Percentiles rank a stretch among this genome's conserved stretches.
These are phyloP conservation scores for Lasioglossum baleicum DNA, from an alignment of 1,140 invertebrate species.

Conservation along the genomic window DNA sequence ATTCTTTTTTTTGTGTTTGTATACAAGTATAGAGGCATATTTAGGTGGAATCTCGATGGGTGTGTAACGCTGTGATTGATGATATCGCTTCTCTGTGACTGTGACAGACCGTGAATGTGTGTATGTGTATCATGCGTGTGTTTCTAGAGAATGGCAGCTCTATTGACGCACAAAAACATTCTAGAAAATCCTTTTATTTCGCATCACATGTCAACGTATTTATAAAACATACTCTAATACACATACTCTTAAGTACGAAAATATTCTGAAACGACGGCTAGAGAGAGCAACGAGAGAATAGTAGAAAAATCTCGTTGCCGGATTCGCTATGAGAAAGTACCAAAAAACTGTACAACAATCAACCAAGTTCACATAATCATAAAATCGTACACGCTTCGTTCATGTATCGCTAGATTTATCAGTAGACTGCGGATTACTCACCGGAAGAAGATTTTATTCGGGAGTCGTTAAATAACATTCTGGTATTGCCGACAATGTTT, in stretches of 20 bases:
- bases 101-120: neutral
- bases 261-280: neutral
- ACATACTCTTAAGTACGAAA: neutral
- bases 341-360: neutral
- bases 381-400: neutral
- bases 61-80: neutral
- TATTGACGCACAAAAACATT: neutral
- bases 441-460: conserved; percentile 30
- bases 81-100: neutral
- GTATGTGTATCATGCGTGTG: no score
- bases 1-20: neutral
- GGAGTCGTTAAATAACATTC: conserved; percentile 62
- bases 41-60: neutral
- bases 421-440: conserved; percentile 2
- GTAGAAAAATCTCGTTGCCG: neutral
- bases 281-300: neutral
- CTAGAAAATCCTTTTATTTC: neutral
- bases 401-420: no score
- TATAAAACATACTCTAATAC: neutral
- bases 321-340: neutral
- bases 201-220: neutral
- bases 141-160: neutral
- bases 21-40: neutral
- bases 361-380: neutral
- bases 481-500: conserved; percentile 69